Evolutionary conservation across 2,797 vertebrate genomes (phyloP), one percentile per base, ranked within the genome.

Genomic region (Hoplostethus atlanticus): DNA sequence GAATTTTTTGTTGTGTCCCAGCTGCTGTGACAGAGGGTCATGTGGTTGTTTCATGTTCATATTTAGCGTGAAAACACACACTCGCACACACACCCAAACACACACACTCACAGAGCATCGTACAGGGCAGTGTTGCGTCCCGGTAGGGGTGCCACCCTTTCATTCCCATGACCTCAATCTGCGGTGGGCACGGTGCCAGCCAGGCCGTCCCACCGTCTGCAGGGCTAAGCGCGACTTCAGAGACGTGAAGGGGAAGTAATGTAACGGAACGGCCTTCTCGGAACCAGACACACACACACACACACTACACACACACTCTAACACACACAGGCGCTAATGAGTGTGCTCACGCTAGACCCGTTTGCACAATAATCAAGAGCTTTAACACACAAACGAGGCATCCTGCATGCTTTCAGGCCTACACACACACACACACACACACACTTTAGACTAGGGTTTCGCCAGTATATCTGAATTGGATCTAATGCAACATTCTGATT

Each of bases 111-210:
- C 13, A 59, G 7, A 40, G 28, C 13, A 4, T 16, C 16, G 2
- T 58, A 21, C 44, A 77, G 34, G 34, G 57, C 42, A 54, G 48
- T 12, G 21, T 61, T 74, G 63, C 64, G 74, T 47, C 50, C 46
- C 30, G 16, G 57, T 71, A 77, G 42, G 53, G 48, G 30, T 73
- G 73, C 73, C 86, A 86, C 74, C 71, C 80, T 83, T 87, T 79
- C 47, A 85, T 72, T 86, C 87, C 77, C 73, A 63, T 88, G 86
- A 91, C 89, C 89, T 89, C 79, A 89, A 89, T 90, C 81, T 85
- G 75, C 5, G 25, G 28, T 44, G 3, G 85, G 89, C 82, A 2
- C 42, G 44, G 52, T 53, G 84, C 83, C 88, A 86, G 71, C 44
- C 65, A 21, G 44, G 50, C 72, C 76, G 15, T 31, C 55, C 60